phyloP scores from a whole-genome alignment of 2,113 vertebrate genomes.

The Pogona vitticeps region DNA sequence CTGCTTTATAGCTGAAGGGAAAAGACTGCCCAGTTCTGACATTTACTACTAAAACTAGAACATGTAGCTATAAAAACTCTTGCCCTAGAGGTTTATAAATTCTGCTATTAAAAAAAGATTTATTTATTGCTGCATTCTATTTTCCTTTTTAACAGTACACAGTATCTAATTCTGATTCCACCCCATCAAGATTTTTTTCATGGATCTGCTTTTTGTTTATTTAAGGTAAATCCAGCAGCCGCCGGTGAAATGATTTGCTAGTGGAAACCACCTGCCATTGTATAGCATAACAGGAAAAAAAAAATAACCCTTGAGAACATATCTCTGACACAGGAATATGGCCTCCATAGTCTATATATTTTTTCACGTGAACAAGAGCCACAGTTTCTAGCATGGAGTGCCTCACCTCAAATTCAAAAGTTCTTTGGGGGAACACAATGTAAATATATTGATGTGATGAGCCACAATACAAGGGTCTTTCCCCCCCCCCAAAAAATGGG shows the following conservation, averaged over 20 bases:
- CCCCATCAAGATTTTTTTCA: neutral
- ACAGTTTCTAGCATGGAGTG: neutral
- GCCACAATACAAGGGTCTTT: neutral
- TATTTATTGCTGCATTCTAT: neutral
- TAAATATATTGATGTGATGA: conserved; percentile 7
- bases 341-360: conserved; percentile 20
- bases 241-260: neutral
- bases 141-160: neutral
- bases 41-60: conserved; percentile 22
- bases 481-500: conserved; percentile 16
- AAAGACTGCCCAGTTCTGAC: conserved; percentile 21
- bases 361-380: neutral
- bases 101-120: conserved; percentile 1
- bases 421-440: conserved; percentile 15
- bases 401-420: neutral
- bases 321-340: neutral
- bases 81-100: conserved; percentile 2
- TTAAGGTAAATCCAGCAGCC: neutral
- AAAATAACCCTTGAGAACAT: neutral
- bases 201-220: neutral
- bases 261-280: neutral
- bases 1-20: neutral
- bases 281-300: neutral
- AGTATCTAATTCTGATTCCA: no score
- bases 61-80: conserved; percentile 3